These are phyloP conservation scores for Falco punctatus DNA, from an alignment of 2,113 vertebrate genomes.

Conservation along the genomic window DNA sequence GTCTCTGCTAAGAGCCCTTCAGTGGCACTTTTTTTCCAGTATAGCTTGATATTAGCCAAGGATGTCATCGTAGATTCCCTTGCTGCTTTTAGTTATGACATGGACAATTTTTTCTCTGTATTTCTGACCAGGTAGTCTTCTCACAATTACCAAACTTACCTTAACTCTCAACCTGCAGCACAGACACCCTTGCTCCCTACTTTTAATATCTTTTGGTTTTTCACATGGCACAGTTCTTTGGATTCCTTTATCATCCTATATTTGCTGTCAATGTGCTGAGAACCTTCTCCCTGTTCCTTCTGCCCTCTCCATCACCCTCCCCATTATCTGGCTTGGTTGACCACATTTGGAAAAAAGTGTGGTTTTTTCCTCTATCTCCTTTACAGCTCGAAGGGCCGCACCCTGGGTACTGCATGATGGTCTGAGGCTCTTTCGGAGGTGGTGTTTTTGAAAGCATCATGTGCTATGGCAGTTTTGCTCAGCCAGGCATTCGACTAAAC, in stretches of 20 bases:
- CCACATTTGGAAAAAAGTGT: background rate
- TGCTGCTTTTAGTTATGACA: background rate
- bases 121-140: background rate
- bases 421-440: background rate
- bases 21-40: background rate
- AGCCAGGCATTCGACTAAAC: background rate
- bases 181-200: background rate
- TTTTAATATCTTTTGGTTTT: background rate
- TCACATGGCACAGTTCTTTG: accelerated
- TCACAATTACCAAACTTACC: background rate
- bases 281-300: background rate
- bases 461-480: background rate
- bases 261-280: background rate
- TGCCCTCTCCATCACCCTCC: background rate
- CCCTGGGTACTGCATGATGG: accelerated
- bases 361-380: background rate
- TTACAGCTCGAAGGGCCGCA: background rate
- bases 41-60: background rate
- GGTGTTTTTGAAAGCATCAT: background rate
- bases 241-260: accelerated
- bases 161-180: background rate
- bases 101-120: background rate
- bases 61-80: background rate
- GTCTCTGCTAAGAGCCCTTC: background rate
- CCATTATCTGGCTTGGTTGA: background rate